Evolutionary conservation across 2,797 vertebrate species (phyloP).

Genomic region (Sebastiscus albofasciatus): DNA sequence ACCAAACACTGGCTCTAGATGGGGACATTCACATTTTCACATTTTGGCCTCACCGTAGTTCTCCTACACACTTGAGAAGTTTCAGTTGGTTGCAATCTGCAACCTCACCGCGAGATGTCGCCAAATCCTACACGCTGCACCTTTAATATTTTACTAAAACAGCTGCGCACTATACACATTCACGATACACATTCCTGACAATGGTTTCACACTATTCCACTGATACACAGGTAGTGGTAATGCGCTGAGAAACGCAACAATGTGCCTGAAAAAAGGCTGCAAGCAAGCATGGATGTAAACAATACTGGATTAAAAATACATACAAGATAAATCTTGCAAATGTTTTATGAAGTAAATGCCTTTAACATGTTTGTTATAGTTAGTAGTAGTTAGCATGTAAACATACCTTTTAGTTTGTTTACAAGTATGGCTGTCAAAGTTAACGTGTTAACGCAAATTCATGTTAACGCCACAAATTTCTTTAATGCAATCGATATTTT

Average conservation of each 20-base stretch:
- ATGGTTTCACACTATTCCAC: background rate
- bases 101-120: rapidly evolving
- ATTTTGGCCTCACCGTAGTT: background rate
- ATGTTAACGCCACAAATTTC: no score
- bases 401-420: background rate
- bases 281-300: background rate
- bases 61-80: background rate
- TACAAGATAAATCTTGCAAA: rapidly evolving
- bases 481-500: no score
- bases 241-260: background rate
- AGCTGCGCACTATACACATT: background rate
- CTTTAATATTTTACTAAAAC: background rate
- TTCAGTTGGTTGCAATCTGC: background rate
- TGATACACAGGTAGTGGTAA: background rate
- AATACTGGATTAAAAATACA: background rate
- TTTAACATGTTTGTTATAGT: background rate
- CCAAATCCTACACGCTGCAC: background rate
- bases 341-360: background rate
- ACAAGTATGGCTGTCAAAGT: no score
- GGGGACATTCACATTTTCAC: background rate
- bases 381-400: background rate
- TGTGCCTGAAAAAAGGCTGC: background rate
- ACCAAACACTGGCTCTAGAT: background rate
- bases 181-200: background rate
- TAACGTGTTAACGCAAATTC: no score